phyloP scores from a whole-genome alignment of 2,113 vertebrate genomes.

The Sarotherodon lohbergeri region DNA sequence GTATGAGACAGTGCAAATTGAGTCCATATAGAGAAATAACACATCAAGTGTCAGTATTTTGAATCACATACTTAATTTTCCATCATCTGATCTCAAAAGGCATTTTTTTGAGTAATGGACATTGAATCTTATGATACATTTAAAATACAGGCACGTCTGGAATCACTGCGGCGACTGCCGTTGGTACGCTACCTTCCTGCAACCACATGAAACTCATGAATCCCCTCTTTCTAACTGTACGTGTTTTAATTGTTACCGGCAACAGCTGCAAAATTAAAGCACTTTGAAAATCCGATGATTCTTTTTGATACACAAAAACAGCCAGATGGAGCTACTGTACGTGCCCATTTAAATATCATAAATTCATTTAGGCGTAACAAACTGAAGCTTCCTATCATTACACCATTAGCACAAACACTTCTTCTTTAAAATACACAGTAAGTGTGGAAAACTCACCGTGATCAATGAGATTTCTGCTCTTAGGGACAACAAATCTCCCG shows the following conservation, averaged over 20 bases:
- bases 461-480: not conserved
- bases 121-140: not conserved
- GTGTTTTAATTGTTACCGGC: not conserved
- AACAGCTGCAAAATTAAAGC: not conserved
- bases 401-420: not conserved
- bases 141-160: not conserved
- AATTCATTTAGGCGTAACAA: not conserved
- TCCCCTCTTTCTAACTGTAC: rapidly evolving
- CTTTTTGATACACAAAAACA: not conserved
- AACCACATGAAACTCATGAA: not conserved
- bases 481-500: not conserved
- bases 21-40: not conserved
- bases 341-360: not conserved
- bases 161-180: not conserved
- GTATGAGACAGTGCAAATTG: not conserved
- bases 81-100: not conserved
- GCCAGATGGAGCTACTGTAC: not conserved
- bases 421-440: not conserved
- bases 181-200: not conserved
- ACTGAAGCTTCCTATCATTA: not conserved
- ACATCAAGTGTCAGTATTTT: not conserved
- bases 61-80: not conserved
- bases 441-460: not conserved
- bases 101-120: not conserved
- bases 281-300: not conserved